Conservation (phyloP, 92 coral and sea anemone species). For the Anthopleura xanthogrammica region DNA sequence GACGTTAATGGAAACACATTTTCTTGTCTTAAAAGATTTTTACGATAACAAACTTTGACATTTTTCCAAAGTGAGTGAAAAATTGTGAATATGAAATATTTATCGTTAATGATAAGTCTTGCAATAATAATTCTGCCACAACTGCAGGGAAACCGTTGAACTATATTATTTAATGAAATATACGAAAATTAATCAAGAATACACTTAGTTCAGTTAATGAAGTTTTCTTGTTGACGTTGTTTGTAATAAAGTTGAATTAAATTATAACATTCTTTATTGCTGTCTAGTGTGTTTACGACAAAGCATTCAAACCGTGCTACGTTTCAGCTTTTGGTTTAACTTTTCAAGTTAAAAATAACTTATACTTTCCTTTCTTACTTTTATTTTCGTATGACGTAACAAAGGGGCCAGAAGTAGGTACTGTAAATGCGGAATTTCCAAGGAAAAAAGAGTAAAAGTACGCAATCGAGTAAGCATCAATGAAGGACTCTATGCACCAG, state of each 20-base stretch:
- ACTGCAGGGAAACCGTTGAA: constrained; percentile 11
- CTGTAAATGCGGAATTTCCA: background rate
- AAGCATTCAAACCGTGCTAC: background rate
- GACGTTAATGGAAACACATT: background rate
- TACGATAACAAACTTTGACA: background rate
- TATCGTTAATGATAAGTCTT: background rate
- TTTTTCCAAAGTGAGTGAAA: background rate
- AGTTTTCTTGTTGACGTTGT: background rate
- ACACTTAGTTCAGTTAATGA: background rate
- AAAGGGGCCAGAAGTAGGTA: background rate
- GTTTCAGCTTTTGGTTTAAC: background rate
- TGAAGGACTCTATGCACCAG: background rate
- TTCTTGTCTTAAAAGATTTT: too few relatives aligned
- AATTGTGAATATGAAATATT: background rate
- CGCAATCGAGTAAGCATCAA: background rate
- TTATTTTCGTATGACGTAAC: background rate
- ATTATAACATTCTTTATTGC: background rate
- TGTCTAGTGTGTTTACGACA: background rate
- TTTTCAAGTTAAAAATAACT: background rate
- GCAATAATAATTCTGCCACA: background rate
- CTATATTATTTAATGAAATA: background rate
- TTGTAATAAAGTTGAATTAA: background rate
- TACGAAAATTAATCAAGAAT: background rate
- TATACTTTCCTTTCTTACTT: background rate
- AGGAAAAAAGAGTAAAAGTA: too few relatives aligned